Percentiles rank a stretch among this genome's conserved stretches.
Conservation (phyloP, 2,888 invertebrate genomes). For the Cosmia pyralina region DNA sequence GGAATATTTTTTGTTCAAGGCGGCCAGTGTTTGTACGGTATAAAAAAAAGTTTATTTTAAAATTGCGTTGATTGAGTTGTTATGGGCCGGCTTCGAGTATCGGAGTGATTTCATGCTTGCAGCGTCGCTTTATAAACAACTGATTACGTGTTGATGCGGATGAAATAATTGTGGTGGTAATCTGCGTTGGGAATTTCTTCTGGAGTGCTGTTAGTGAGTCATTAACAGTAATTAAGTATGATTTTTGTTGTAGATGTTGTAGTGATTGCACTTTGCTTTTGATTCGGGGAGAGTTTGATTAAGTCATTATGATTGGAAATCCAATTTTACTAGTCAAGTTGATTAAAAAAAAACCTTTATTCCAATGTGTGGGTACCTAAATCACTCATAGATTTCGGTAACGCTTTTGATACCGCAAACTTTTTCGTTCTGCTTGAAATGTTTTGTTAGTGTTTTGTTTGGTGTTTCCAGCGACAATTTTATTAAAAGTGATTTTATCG, state of each 20-base stretch:
- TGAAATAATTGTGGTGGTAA: constrained; percentile 59
- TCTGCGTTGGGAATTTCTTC: constrained; percentile 44
- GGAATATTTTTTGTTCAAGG: constrained; percentile 79
- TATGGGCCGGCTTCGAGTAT: constrained; percentile 75
- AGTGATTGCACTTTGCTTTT: constrained; percentile 31
- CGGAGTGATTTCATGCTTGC: constrained; percentile 77
- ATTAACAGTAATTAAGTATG: constrained; percentile 40
- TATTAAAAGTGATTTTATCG: no score
- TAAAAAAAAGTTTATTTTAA: constrained; percentile 84
- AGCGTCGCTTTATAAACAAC: constrained; percentile 74
- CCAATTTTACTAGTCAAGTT: background rate
- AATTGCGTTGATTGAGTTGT: constrained; percentile 89
- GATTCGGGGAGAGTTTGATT: constrained; percentile 2
- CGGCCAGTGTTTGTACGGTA: constrained; percentile 77
- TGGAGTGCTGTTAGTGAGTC: constrained; percentile 46
- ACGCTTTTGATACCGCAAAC: background rate
- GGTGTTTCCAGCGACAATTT: background rate
- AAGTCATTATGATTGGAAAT: constrained; percentile 7
- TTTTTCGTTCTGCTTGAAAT: background rate
- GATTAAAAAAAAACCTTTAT: background rate
- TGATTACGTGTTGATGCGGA: constrained; percentile 67
- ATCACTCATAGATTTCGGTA: background rate
- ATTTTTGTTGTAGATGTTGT: constrained; percentile 12
- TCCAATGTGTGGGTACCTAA: background rate
- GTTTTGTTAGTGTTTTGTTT: background rate